Percentiles rank a stretch among this genome's conserved stretches.
These are phyloP conservation scores for Axis porcinus DNA, from an alignment of 2,113 vertebrate genomes.

Conservation along the genomic window DNA sequence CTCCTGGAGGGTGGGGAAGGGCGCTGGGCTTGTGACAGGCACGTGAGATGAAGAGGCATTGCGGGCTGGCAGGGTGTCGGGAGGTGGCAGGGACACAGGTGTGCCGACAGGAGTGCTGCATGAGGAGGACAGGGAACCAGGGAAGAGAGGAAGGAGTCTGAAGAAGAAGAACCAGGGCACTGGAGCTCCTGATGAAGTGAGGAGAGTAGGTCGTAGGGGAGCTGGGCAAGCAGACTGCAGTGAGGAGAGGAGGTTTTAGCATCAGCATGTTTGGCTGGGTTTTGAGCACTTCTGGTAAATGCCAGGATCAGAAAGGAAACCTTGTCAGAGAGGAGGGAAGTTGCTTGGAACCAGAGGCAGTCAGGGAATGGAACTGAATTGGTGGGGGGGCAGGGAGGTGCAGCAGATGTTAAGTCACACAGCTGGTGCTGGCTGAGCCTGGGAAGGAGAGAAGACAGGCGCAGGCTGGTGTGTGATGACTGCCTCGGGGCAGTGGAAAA, in stretches of 20 bases:
- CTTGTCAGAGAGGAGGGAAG: background rate
- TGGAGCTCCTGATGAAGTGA: background rate
- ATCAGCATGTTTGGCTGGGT: background rate
- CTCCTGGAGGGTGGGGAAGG: background rate
- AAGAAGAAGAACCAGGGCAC: background rate
- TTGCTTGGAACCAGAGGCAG: background rate
- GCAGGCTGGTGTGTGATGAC: background rate
- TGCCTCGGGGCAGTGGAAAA: background rate
- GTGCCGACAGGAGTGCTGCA: fast-evolving
- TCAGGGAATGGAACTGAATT: background rate
- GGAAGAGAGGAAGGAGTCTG: background rate
- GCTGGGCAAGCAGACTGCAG: background rate
- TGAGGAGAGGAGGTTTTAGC: too few relatives aligned
- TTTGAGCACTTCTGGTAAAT: background rate
- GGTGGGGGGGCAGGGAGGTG: background rate
- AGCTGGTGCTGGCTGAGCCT: background rate
- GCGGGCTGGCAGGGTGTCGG: too few relatives aligned
- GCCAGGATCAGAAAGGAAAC: background rate
- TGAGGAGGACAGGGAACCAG: background rate
- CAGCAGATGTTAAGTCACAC: background rate
- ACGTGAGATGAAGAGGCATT: background rate
- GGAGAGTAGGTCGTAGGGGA: too few relatives aligned
- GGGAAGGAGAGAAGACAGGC: background rate
- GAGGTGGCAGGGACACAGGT: background rate
- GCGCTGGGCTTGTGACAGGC: background rate